These are phyloP conservation scores for Selenia dentaria DNA, from an alignment of 2,888 invertebrate genomes.

Conservation along the genomic window DNA sequence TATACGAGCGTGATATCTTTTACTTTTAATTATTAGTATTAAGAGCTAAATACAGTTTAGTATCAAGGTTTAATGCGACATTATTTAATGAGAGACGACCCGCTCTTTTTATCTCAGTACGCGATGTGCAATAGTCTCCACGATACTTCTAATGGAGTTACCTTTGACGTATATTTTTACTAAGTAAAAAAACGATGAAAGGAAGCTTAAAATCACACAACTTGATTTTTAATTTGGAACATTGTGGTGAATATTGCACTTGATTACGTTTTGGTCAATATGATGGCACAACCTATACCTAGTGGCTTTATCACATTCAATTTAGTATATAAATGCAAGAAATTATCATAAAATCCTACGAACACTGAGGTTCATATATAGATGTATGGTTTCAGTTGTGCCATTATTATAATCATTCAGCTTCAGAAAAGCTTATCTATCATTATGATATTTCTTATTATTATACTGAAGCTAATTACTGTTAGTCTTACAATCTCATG, in stretches of 20 bases:
- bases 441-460: conserved; percentile 30
- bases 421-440: conserved; percentile 18
- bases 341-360: too few species aligned
- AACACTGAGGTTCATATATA: too few species aligned
- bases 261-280: conserved; percentile 3
- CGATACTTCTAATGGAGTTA: not conserved
- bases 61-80: too few species aligned
- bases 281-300: conserved; percentile 19
- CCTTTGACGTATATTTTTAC: conserved; percentile 4
- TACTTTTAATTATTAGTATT: not conserved
- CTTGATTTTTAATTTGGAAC: not conserved
- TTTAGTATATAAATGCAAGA: too few species aligned
- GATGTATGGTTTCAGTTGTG: too few species aligned
- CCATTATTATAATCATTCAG: conserved; percentile 12
- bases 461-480: conserved; percentile 39
- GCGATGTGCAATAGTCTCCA: conserved; percentile 10
- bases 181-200: conserved; percentile 1
- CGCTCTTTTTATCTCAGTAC: conserved; percentile 15
- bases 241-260: conserved; percentile 11
- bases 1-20: conserved; percentile 11
- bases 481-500: conserved; percentile 33
- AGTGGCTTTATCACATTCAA: too few species aligned
- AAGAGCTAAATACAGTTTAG: not conserved
- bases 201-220: too few species aligned
- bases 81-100: not conserved